Percentiles rank a stretch among this genome's conserved stretches.
phyloP scores from a whole-genome alignment of 2,797 vertebrate genomes.

The Carcharodon carcharias region DNA sequence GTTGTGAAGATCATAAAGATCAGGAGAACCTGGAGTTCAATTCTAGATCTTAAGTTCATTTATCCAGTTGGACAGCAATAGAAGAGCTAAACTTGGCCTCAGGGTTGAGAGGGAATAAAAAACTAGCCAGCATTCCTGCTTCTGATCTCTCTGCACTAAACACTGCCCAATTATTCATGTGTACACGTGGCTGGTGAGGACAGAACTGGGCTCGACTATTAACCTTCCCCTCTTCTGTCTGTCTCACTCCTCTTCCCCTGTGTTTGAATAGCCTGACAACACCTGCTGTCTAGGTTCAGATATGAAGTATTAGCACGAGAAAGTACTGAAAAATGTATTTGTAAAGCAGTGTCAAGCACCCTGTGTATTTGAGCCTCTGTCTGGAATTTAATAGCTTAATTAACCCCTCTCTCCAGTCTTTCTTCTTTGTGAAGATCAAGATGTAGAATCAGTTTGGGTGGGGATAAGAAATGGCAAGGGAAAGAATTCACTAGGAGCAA shows the following conservation, averaged over 20 bases:
- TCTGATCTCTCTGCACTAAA: not conserved
- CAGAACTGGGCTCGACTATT: not conserved
- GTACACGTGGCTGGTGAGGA: not conserved
- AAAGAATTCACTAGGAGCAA: not conserved
- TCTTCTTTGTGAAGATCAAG: not conserved
- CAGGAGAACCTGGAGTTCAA: not conserved
- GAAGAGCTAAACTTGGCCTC: not conserved
- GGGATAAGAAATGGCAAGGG: not conserved
- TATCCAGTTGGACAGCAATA: not conserved
- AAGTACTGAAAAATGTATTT: not conserved
- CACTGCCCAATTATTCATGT: too few relatives aligned
- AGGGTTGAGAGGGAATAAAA: not conserved
- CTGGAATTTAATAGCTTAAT: not conserved
- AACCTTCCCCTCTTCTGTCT: not conserved
- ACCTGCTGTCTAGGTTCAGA: not conserved
- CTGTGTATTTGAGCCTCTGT: not conserved
- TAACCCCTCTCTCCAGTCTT: not conserved
- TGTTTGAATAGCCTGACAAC: not conserved
- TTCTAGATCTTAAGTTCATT: not conserved
- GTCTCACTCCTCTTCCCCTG: not conserved
- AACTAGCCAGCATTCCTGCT: not conserved
- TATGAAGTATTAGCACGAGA: not conserved
- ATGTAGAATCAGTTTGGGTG: not conserved
- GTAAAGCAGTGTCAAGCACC: not conserved
- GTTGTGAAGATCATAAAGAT: not conserved